Percentiles rank a stretch among this genome's conserved stretches.
These are phyloP conservation scores for Rhinichthys osculus DNA, from an alignment of 2,797 vertebrate genomes.

Conservation along the genomic window DNA sequence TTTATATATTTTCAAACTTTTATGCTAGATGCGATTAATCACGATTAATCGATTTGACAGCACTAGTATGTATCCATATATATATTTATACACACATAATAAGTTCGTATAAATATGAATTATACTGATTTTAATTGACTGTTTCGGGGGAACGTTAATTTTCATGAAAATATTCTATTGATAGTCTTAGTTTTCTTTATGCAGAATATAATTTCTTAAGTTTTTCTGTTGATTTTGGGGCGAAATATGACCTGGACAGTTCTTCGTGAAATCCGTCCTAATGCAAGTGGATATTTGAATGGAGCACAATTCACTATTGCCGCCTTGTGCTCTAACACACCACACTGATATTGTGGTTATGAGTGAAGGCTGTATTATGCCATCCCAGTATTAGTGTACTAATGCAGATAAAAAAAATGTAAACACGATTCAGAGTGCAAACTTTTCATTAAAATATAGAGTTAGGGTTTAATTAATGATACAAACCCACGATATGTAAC, in stretches of 20 bases:
- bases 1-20: too few relatives aligned
- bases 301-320: neutral
- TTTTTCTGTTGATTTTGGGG: neutral
- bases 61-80: too few relatives aligned
- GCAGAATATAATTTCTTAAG: neutral
- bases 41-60: too few relatives aligned
- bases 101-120: too few relatives aligned
- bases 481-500: constrained; percentile 89
- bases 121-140: neutral
- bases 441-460: constrained; percentile 83
- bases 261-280: neutral
- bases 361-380: neutral
- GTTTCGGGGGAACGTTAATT: neutral
- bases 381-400: neutral
- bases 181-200: neutral
- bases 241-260: neutral
- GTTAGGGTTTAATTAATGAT: constrained; percentile 88
- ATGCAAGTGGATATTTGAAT: neutral
- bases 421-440: constrained; percentile 66
- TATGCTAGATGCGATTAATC: too few relatives aligned
- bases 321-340: neutral
- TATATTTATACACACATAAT: too few relatives aligned
- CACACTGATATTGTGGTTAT: neutral
- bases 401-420: constrained; percentile 46
- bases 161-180: neutral